A percentile compares a stretch with the other conserved stretches of the same genome.
These are phyloP conservation scores for Orthosia gracilis DNA, from an alignment of 2,888 invertebrate genomes.

Conservation along the genomic window DNA sequence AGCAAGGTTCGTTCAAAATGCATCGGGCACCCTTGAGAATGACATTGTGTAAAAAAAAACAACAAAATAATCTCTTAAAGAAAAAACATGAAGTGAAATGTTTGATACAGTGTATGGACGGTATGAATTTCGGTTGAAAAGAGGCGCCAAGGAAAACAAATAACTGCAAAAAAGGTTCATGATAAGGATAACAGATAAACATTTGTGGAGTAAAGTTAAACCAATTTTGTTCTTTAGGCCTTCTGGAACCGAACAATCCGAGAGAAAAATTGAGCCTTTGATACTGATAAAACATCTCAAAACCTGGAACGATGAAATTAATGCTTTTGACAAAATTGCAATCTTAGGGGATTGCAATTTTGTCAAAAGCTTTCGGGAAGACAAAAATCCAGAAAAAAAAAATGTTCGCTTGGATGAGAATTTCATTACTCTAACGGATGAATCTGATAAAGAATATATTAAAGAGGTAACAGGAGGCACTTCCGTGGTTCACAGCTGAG, in stretches of 20 bases:
- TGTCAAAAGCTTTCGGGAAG: too few species aligned
- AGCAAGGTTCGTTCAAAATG: conserved; percentile 11
- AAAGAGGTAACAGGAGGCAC: conserved; percentile 57
- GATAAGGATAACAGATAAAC: not conserved
- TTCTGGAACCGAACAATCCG: not conserved
- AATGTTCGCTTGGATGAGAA: not conserved
- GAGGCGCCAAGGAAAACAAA: conserved; percentile 29
- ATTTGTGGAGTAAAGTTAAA: not conserved
- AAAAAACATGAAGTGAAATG: not conserved
- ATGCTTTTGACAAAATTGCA: not conserved
- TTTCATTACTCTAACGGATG: not conserved
- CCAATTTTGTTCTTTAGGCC: not conserved
- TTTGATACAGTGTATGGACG: conserved; percentile 3
- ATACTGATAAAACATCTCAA: conserved; percentile 8
- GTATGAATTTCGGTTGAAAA: not conserved
- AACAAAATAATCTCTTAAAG: not conserved
- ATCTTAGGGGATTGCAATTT: too few species aligned
- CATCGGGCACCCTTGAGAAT: conserved; percentile 2
- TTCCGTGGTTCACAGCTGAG: conserved; percentile 71
- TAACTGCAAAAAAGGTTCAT: conserved; percentile 8
- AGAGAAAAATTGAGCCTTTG: not conserved
- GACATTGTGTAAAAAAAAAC: not conserved
- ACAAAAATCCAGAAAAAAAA: not conserved
- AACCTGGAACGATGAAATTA: not conserved
- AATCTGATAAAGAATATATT: conserved; percentile 43